Percentiles rank a stretch among this genome's conserved stretches.
phyloP scores from a whole-genome alignment of 2,888 invertebrate species.

The Mamestra brassicae region DNA sequence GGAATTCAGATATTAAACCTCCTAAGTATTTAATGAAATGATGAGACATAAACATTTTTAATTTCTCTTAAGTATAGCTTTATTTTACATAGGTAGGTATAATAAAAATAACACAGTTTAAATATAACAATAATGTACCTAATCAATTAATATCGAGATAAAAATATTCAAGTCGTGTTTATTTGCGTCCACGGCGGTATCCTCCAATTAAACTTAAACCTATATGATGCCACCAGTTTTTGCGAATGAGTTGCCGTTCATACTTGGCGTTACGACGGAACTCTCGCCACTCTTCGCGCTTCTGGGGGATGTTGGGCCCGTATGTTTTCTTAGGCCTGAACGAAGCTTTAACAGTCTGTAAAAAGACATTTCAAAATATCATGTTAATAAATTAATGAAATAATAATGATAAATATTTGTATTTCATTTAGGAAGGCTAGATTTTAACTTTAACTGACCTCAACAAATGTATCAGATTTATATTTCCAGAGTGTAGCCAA shows the following conservation, averaged over 20 bases:
- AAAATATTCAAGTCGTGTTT: constrained; percentile 27
- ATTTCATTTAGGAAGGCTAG: neutral
- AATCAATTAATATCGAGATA: constrained; percentile 50
- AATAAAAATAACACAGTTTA: neutral
- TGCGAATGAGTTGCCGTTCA: constrained; percentile 77
- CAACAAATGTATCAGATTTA: constrained; percentile 73
- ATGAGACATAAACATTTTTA: neutral
- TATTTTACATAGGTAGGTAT: constrained; percentile 1
- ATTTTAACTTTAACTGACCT: constrained; percentile 69
- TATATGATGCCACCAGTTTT: constrained; percentile 84
- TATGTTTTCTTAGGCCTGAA: constrained; percentile 86
- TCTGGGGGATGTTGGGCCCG: constrained; percentile 89
- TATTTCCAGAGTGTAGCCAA: constrained; percentile 81
- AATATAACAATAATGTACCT: neutral
- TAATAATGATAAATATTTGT: neutral
- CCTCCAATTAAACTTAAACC: constrained; percentile 80
- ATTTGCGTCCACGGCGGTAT: constrained; percentile 73
- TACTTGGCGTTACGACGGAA: constrained; percentile 88
- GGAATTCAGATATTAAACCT: no score
- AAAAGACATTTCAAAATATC: constrained; percentile 8
- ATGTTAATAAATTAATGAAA: neutral
- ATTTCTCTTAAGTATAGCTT: neutral
- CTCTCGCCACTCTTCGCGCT: constrained; percentile 90
- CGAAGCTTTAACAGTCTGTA: constrained; percentile 84
- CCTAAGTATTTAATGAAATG: neutral